Evolutionary conservation across 2,113 vertebrate species (phyloP), one percentile per base, ranked within the genome.

Genomic region (Lamprologus ornatipinnis): DNA sequence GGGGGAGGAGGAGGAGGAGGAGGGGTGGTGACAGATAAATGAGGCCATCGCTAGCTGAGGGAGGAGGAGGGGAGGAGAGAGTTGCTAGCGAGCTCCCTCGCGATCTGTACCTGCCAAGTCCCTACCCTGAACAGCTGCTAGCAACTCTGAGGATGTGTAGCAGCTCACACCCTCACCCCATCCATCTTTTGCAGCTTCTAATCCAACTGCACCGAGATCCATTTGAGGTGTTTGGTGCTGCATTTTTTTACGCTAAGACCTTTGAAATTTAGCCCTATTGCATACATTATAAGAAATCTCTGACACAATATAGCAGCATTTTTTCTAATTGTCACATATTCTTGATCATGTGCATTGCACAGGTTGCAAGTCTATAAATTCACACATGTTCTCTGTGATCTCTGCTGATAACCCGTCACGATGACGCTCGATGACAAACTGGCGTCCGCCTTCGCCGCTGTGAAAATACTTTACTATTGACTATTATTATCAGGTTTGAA

Each of bases 41-140:
- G 94, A 94, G 95, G 96, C 94, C 94, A 94, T 92, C 83, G 88
- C 88, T 21, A 81, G 91, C 88, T 80, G 82, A 84, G 94, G 85
- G 88, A 91, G 85, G 93, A 87, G 88, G 89, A 80, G 88, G 83
- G 91, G 88, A 83, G 91, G 87, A 88, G 84, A 83, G 90, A 91
- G 91, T 85, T 92, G 84, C 84, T 87, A 35, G 88, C 80, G 35
- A 91, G 86, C 89, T 96, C 95, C 96, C 95, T 88, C n/a, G 90
- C 85, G 95, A 94, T 95, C 90, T 88, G 88, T 94, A 94, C 95
- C 95, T 95, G 95, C 95, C 95, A 96, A 96, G 92, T 94, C 83
- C 88, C 90, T 83, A 86, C 94, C 92, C 95, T 51, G 88, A 95
- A 94, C 96, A 96, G 94, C 95, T 96, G 96, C 92, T 92, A 31